These are phyloP conservation scores for Elysia crispata DNA, from an alignment of 2,888 invertebrate genomes.

Conservation along the genomic window DNA sequence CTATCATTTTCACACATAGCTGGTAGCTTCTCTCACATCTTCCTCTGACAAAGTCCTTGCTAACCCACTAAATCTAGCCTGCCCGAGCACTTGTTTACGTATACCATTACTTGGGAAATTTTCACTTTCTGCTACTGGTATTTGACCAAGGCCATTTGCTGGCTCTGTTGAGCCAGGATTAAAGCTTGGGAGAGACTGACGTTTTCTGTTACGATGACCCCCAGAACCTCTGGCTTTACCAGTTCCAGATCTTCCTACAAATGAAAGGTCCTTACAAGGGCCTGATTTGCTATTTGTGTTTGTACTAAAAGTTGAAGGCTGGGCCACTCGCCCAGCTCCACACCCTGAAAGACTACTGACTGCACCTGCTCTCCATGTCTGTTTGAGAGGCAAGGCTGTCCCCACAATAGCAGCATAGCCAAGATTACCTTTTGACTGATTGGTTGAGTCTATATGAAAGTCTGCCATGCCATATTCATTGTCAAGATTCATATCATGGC, in stretches of 20 bases:
- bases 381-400: not conserved
- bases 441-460: not conserved
- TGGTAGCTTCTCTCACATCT: constrained; percentile 38
- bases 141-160: no score
- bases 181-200: constrained; percentile 37
- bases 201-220: constrained; percentile 23
- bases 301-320: not conserved
- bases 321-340: not conserved
- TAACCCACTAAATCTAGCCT: not conserved
- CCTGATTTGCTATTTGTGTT: constrained; percentile 40
- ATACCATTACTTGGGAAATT: not conserved
- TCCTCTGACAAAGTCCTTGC: constrained; percentile 26
- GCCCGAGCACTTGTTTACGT: not conserved
- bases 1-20: constrained; percentile 35
- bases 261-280: constrained; percentile 42
- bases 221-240: not conserved
- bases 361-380: constrained; percentile 14
- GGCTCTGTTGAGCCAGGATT: not conserved
- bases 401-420: not conserved
- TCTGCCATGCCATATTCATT: constrained; percentile 39
- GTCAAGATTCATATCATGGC: constrained; percentile 45
- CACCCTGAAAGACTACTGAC: not conserved
- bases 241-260: constrained; percentile 31
- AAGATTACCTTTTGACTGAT: no score
- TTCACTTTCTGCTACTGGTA: not conserved